These are phyloP conservation scores for Littorina saxatilis DNA, from an alignment of 1,140 invertebrate species.

Conservation along the genomic window DNA sequence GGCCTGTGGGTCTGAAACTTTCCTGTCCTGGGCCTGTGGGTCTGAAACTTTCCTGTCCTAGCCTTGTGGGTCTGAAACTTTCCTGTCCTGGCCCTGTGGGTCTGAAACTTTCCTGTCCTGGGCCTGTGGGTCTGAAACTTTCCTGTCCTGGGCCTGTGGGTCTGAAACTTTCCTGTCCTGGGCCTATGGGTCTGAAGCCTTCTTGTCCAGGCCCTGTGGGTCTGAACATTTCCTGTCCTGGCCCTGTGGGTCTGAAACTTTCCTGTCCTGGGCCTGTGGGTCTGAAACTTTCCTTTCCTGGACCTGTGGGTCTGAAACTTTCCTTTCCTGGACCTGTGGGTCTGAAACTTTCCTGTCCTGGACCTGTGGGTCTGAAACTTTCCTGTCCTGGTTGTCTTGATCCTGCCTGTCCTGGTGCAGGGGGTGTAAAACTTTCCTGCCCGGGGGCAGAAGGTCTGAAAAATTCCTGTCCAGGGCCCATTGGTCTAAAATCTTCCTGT, in stretches of 20 bases:
- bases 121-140: background rate
- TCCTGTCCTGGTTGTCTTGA: too few relatives aligned
- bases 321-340: background rate
- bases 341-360: too few relatives aligned
- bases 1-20: too few relatives aligned
- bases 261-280: slow-evolving; percentile 3
- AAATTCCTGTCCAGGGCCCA: background rate
- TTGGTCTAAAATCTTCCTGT: background rate
- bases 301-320: background rate
- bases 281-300: slow-evolving; percentile 7
- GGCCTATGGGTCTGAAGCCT: background rate
- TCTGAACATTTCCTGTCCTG: background rate
- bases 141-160: background rate
- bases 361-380: too few relatives aligned
- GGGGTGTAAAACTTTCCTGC: background rate
- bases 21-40: too few relatives aligned
- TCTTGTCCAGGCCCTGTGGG: background rate
- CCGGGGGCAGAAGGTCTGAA: background rate
- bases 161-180: background rate
- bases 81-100: too few relatives aligned
- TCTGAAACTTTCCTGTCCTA: too few relatives aligned
- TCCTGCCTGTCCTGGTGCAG: too few relatives aligned
- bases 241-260: background rate
- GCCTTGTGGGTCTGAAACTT: too few relatives aligned
- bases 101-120: too few relatives aligned